These are phyloP conservation scores for Silvanus unidentatus DNA, from an alignment of 2,888 invertebrate species.

Conservation along the genomic window DNA sequence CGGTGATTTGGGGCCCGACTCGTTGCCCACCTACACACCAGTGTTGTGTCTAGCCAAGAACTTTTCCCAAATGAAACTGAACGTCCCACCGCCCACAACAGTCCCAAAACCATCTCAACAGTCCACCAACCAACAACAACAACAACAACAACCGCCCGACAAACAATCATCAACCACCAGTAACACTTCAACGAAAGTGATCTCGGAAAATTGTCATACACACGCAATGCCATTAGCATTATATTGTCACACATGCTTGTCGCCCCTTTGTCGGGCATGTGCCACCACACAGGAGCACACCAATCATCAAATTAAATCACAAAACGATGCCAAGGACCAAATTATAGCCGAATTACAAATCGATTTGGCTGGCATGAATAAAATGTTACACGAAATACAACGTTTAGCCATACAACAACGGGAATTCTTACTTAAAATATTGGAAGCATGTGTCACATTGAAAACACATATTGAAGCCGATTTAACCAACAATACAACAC, in stretches of 20 bases:
- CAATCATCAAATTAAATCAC: constrained; percentile 62
- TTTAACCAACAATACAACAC: constrained; percentile 61
- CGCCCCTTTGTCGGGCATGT: constrained; percentile 61
- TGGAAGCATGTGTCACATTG: constrained; percentile 67
- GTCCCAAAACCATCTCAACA: no score
- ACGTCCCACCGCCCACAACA: constrained; percentile 43
- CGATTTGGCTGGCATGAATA: constrained; percentile 63
- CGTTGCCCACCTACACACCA: constrained; percentile 62
- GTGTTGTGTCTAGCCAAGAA: constrained; percentile 62
- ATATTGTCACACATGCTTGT: constrained; percentile 65
- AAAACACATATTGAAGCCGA: constrained; percentile 72
- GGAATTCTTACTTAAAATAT: constrained; percentile 64
- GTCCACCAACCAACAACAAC: constrained; percentile 17
- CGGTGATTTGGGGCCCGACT: constrained; percentile 61
- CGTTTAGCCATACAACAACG: constrained; percentile 64
- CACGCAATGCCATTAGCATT: constrained; percentile 67
- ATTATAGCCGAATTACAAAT: constrained; percentile 60
- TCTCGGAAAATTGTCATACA: constrained; percentile 61
- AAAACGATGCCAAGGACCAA: constrained; percentile 41
- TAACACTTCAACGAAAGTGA: constrained; percentile 28
- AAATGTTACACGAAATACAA: constrained; percentile 64
- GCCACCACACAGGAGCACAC: constrained; percentile 60
- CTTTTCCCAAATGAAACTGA: constrained; percentile 54
- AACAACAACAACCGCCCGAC: constrained; percentile 26
- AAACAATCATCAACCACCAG: constrained; percentile 20